phyloP scores from a whole-genome alignment of 2,113 vertebrate species.

The Apodemus sylvaticus region DNA sequence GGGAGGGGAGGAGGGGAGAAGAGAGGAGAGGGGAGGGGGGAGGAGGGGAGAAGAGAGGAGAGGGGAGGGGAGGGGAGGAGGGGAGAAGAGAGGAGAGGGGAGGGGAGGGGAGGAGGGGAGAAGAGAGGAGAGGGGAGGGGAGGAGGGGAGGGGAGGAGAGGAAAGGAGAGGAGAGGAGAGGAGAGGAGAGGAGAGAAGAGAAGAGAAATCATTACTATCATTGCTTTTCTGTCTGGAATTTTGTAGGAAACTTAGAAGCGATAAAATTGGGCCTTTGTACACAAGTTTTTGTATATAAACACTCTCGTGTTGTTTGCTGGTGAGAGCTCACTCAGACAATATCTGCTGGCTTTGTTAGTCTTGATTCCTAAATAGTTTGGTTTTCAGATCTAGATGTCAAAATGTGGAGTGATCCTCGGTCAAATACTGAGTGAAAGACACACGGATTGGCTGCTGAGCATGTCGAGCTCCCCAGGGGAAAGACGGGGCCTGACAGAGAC shows the following conservation, averaged over 20 bases:
- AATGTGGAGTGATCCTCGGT: slow-evolving; percentile 7
- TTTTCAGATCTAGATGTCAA: slow-evolving; percentile 49
- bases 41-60: too few species aligned
- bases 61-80: too few species aligned
- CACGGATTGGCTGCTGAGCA: not conserved
- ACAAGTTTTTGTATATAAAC: not conserved
- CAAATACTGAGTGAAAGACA: not conserved
- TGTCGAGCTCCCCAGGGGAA: not conserved
- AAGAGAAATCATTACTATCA: not conserved
- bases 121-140: not conserved
- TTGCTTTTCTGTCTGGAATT: slow-evolving; percentile 14
- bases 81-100: fast-evolving
- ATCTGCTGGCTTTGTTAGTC: not conserved
- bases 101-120: too few species aligned
- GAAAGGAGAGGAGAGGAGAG: too few species aligned
- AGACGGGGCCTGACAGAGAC: slow-evolving; percentile 40
- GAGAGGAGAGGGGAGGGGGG: too few species aligned
- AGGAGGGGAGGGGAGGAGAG: not conserved
- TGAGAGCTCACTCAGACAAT: not conserved
- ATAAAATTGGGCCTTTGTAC: not conserved
- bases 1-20: too few species aligned
- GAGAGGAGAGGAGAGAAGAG: too few species aligned
- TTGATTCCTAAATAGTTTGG: slow-evolving; percentile 48
- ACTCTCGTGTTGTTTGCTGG: not conserved
- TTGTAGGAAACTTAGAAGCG: not conserved